A percentile compares a stretch with the other conserved stretches of the same genome.
These are phyloP conservation scores for Watsonalla binaria DNA, from an alignment of 2,888 invertebrate genomes.

Conservation along the genomic window DNA sequence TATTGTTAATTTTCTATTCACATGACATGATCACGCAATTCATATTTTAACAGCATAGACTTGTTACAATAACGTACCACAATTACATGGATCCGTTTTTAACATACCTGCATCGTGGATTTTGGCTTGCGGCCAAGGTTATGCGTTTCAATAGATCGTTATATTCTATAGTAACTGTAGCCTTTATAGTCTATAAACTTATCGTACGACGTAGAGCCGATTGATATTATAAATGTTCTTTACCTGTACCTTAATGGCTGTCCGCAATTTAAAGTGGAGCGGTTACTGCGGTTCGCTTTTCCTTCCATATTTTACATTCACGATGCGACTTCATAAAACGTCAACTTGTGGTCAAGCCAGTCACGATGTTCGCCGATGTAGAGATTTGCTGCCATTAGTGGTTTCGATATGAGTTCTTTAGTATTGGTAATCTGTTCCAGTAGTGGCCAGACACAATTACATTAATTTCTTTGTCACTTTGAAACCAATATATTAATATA, in stretches of 20 bases:
- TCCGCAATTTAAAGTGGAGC: slow-evolving; percentile 11
- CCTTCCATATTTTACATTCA: slow-evolving; percentile 25
- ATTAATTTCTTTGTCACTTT: background rate
- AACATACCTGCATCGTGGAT: slow-evolving; percentile 39
- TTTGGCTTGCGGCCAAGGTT: slow-evolving; percentile 58
- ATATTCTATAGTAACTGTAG: slow-evolving; percentile 16
- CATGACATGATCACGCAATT: background rate
- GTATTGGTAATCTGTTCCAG: background rate
- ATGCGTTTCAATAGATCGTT: slow-evolving; percentile 54
- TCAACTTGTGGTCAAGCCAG: slow-evolving; percentile 27
- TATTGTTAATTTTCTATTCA: background rate
- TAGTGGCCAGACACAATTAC: background rate
- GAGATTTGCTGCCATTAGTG: slow-evolving; percentile 7
- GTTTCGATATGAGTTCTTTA: background rate
- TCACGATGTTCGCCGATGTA: slow-evolving; percentile 19
- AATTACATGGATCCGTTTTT: background rate
- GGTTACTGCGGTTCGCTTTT: slow-evolving; percentile 21
- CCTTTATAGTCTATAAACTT: background rate
- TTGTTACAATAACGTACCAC: slow-evolving; percentile 5
- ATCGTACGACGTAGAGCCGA: background rate
- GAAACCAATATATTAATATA: too few relatives aligned
- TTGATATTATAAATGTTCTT: background rate
- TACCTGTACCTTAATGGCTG: slow-evolving; percentile 13
- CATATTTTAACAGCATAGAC: background rate
- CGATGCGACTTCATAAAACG: slow-evolving; percentile 26